These are phyloP conservation scores for Ferdinandea cuprea DNA, from an alignment of 2,888 invertebrate genomes.

Conservation along the genomic window DNA sequence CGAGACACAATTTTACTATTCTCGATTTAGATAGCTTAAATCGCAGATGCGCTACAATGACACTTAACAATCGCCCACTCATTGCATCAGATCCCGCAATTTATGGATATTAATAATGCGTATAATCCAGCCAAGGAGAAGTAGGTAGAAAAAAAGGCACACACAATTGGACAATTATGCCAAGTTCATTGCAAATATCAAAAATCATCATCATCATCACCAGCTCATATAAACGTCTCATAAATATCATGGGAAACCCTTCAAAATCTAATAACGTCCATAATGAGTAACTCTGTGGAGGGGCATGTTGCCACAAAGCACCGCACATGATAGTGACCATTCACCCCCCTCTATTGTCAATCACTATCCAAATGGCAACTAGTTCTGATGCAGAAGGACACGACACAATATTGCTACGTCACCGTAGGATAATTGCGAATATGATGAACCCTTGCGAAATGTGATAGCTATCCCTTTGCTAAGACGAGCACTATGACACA, in stretches of 20 bases:
- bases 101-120: constrained; percentile 68
- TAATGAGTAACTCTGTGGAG: constrained; percentile 30
- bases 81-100: constrained; percentile 48
- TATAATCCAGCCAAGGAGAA: constrained; percentile 32
- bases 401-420: constrained; percentile 48
- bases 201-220: constrained; percentile 71
- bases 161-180: constrained; percentile 27
- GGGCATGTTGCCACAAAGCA: constrained; percentile 65
- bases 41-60: constrained; percentile 22
- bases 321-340: constrained; percentile 57
- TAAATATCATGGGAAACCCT: constrained; percentile 73
- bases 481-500: constrained; percentile 48
- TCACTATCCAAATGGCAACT: constrained; percentile 14
- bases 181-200: constrained; percentile 37
- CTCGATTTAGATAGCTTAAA: constrained; percentile 30
- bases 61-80: constrained; percentile 17
- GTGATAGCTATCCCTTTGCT: constrained; percentile 52
- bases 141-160: constrained; percentile 9
- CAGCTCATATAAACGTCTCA: constrained; percentile 74
- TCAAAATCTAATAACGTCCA: constrained; percentile 69
- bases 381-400: not conserved
- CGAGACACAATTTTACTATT: constrained; percentile 34
- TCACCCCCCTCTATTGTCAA: constrained; percentile 38
- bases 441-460: constrained; percentile 70
- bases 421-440: constrained; percentile 55